Evolutionary conservation across 2,797 vertebrate genomes (phyloP).

Genomic region (Muraenolepis orangiensis): DNA sequence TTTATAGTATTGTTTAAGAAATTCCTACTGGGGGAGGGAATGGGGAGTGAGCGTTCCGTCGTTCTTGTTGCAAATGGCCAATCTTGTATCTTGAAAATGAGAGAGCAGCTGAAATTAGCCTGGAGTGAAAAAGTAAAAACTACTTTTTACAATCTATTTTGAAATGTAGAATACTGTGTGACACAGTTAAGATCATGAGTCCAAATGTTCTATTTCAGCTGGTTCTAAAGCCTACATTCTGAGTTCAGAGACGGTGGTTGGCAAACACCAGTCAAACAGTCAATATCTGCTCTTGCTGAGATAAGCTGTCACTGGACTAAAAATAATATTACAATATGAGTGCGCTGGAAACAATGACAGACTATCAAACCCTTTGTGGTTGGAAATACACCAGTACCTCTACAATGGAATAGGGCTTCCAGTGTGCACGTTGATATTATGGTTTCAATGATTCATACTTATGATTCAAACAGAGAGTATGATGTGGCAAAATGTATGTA

Average conservation of each 20-base stretch:
- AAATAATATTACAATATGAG: background rate
- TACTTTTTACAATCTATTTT: background rate
- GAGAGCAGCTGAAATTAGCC: background rate
- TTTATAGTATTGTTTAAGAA: too few relatives aligned
- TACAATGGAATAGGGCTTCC: background rate
- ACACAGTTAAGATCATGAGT: background rate
- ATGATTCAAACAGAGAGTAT: background rate
- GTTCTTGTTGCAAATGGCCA: too few relatives aligned
- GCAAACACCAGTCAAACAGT: background rate
- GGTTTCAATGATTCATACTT: background rate
- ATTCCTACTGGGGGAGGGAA: too few relatives aligned
- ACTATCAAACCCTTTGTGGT: background rate
- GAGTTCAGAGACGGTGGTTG: background rate
- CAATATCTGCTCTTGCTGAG: too few relatives aligned
- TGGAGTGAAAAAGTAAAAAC: background rate
- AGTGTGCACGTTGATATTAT: background rate
- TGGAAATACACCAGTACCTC: background rate
- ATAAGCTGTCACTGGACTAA: background rate
- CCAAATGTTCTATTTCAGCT: background rate
- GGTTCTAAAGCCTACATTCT: background rate
- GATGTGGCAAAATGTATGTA: background rate
- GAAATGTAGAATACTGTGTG: background rate
- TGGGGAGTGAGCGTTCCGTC: too few relatives aligned
- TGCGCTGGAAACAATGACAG: background rate
- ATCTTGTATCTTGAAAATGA: too few relatives aligned